Evolutionary conservation across 2,888 invertebrate genomes (phyloP).

Genomic region (Pemphredon lugubris): DNA sequence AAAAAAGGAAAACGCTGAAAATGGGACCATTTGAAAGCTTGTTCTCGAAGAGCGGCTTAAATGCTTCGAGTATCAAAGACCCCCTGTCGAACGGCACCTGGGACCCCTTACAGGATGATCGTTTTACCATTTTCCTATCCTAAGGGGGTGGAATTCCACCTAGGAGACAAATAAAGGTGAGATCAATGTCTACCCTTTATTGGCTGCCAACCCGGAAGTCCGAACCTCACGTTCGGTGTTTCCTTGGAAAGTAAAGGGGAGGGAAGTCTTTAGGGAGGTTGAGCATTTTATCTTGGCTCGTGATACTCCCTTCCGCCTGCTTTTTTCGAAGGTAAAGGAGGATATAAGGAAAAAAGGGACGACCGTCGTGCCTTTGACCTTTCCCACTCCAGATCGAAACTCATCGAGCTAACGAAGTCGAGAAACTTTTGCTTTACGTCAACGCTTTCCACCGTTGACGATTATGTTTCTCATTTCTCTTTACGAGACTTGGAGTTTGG

Average conservation of each 20-base stretch:
- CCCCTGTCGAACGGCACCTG: conserved; percentile 17
- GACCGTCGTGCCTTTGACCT: conserved; percentile 16
- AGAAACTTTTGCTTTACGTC: conserved; percentile 3
- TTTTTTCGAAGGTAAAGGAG: conserved; percentile 5
- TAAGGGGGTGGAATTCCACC: conserved; percentile 25
- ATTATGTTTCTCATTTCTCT: too few species aligned
- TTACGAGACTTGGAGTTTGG: too few species aligned
- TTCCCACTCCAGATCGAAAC: conserved; percentile 24
- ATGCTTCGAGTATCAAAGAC: conserved; percentile 13
- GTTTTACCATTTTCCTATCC: conserved; percentile 14
- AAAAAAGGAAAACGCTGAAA: background rate
- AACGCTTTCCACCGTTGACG: background rate
- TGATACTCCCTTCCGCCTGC: conserved; percentile 7
- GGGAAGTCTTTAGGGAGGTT: conserved; percentile 44
- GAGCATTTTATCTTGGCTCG: conserved; percentile 6
- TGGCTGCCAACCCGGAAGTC: conserved; percentile 42
- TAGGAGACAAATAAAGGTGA: conserved; percentile 49
- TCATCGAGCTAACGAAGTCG: conserved; percentile 31
- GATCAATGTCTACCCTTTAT: conserved; percentile 37
- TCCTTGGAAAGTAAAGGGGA: conserved; percentile 17
- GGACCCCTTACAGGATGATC: conserved; percentile 15
- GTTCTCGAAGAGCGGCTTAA: conserved; percentile 6
- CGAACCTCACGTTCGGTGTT: conserved; percentile 35
- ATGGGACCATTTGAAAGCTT: conserved; percentile 5
- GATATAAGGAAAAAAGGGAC: conserved; percentile 12